These are phyloP conservation scores for Poicephalus meyeri DNA, from an alignment of 2,113 vertebrate genomes.

Conservation along the genomic window DNA sequence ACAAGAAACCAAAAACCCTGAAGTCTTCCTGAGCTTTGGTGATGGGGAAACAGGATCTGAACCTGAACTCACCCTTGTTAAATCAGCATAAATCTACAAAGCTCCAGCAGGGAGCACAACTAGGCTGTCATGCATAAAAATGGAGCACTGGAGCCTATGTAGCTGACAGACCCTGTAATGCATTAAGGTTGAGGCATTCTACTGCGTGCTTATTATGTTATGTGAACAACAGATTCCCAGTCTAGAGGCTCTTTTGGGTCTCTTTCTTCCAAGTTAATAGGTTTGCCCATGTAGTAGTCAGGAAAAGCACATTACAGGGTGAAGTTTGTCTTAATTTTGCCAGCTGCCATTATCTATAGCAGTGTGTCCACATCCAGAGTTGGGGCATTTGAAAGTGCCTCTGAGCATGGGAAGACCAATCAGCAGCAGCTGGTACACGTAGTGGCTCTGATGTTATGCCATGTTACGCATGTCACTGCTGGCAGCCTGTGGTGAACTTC, in stretches of 20 bases:
- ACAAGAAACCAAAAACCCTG: not conserved
- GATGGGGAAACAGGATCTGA: not conserved
- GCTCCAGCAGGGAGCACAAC: not conserved
- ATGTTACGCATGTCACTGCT: not conserved
- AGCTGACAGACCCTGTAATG: not conserved
- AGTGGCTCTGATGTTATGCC: not conserved
- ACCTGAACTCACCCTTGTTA: not conserved
- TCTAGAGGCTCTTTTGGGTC: not conserved
- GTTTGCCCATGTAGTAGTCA: not conserved
- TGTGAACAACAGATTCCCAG: not conserved
- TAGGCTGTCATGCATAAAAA: not conserved
- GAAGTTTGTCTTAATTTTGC: not conserved
- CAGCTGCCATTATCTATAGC: not conserved
- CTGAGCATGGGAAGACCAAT: not conserved
- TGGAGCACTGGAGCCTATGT: not conserved
- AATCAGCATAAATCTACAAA: not conserved
- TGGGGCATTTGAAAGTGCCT: not conserved
- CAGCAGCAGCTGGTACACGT: not conserved
- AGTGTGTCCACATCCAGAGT: not conserved
- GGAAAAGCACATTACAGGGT: not conserved
- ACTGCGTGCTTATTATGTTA: not conserved
- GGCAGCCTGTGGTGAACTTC: not conserved
- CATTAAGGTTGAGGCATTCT: not conserved
- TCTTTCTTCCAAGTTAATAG: not conserved
- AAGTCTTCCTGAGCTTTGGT: not conserved